Percentiles rank a stretch among this genome's conserved stretches.
These are phyloP conservation scores for Pardosa pseudoannulata DNA, from an alignment of 2,888 invertebrate genomes.

Conservation along the genomic window DNA sequence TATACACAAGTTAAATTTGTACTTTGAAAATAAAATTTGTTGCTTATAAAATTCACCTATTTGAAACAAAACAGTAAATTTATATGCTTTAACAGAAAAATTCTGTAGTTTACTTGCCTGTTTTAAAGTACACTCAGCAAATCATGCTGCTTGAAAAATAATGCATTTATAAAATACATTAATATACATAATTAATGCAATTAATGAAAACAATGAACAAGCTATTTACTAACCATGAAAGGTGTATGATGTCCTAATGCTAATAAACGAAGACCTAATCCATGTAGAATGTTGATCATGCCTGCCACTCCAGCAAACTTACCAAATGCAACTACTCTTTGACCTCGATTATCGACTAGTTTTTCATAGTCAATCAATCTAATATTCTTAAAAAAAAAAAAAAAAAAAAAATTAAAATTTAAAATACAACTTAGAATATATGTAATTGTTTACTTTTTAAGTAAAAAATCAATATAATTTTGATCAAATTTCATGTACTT, in stretches of 20 bases:
- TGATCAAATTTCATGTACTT: no score
- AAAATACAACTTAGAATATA: background rate
- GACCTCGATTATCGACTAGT: conserved; percentile 91
- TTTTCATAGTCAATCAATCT: conserved; percentile 98
- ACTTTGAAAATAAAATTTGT: no score
- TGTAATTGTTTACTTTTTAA: no score
- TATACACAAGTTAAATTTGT: no score
- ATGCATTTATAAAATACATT: background rate
- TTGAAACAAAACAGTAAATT: no score
- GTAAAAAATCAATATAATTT: no score
- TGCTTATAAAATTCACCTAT: no score
- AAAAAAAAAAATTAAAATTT: background rate
- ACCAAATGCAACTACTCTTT: conserved; percentile 97
- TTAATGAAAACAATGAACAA: background rate
- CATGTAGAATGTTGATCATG: conserved; percentile 98
- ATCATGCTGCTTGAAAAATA: conserved; percentile 37
- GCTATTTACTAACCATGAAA: conserved; percentile 86
- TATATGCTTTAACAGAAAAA: no score
- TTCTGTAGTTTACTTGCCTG: conserved; percentile 57
- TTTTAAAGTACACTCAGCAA: conserved; percentile 2
- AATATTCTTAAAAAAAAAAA: conserved; percentile 84
- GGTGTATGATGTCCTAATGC: conserved; percentile 99
- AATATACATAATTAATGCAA: background rate
- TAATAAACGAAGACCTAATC: conserved; percentile 92
- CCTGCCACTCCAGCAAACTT: conserved; percentile 99